These are phyloP conservation scores for Sisyra nigra DNA, from an alignment of 2,888 invertebrate species.

Conservation along the genomic window DNA sequence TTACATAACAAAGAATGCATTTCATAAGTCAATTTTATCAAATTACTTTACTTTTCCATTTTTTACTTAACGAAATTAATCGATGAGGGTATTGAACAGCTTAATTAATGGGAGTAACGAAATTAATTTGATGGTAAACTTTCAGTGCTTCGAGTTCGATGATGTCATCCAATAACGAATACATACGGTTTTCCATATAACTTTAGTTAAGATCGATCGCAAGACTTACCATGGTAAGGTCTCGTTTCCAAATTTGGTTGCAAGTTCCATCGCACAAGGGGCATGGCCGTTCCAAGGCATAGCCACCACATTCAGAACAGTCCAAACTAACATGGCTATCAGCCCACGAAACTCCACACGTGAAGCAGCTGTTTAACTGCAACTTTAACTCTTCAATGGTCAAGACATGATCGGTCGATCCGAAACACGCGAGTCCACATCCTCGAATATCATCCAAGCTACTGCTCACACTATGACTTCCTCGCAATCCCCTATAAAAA, in stretches of 20 bases:
- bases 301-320: conserved; percentile 67
- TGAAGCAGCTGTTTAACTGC: conserved; percentile 57
- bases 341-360: conserved; percentile 67
- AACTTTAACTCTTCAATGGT: conserved; percentile 55
- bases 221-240: conserved; percentile 52
- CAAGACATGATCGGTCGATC: conserved; percentile 32
- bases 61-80: no score
- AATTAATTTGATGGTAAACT: no score
- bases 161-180: no score
- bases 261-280: conserved; percentile 60
- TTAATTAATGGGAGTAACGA: no score
- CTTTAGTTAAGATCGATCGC: no score
- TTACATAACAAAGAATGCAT: no score
- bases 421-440: conserved; percentile 14
- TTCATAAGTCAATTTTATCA: no score
- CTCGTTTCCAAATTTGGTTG: conserved; percentile 54
- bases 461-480: conserved; percentile 18
- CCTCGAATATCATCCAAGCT: conserved; percentile 25
- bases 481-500: conserved; percentile 6
- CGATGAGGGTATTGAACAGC: no score
- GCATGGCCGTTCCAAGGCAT: conserved; percentile 58
- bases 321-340: conserved; percentile 61
- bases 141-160: no score
- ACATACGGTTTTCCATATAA: no score
- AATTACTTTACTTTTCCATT: no score